phyloP scores from a whole-genome alignment of 2,797 vertebrate species.

The Semotilus atromaculatus region DNA sequence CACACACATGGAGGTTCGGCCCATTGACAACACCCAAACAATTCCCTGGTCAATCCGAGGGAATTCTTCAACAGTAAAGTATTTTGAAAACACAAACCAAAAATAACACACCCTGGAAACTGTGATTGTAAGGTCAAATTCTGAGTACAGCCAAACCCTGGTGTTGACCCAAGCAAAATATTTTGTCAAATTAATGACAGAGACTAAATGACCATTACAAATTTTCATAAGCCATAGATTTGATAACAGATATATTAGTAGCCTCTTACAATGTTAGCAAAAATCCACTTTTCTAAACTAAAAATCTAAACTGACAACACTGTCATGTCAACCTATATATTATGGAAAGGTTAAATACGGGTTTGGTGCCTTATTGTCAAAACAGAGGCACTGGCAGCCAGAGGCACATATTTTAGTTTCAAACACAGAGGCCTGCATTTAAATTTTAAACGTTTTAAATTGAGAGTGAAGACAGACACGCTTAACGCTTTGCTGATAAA shows the following conservation, averaged over 20 bases:
- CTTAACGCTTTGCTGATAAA: neutral
- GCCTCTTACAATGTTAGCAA: neutral
- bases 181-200: constrained; percentile 5
- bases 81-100: constrained; percentile 22
- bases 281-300: neutral
- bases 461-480: constrained; percentile 6
- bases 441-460: constrained; percentile 60
- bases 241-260: neutral
- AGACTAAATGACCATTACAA: neutral
- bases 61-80: constrained; percentile 16
- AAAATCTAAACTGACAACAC: constrained; percentile 9
- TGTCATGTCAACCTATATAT: neutral
- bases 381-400: constrained; percentile 62
- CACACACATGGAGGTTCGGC: neutral
- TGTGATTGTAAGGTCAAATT: constrained; percentile 10
- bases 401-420: constrained; percentile 59
- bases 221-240: neutral
- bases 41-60: neutral
- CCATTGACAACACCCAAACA: neutral
- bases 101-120: constrained; percentile 39
- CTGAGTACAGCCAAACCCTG: constrained; percentile 1
- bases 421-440: constrained; percentile 56
- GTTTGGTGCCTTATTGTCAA: constrained; percentile 57
- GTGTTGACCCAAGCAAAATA: constrained; percentile 18
- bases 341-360: constrained; percentile 38